Evolutionary conservation across 2,113 vertebrate species (phyloP), one percentile per base, ranked within the genome.

Genomic region (Pseudonaja textilis): DNA sequence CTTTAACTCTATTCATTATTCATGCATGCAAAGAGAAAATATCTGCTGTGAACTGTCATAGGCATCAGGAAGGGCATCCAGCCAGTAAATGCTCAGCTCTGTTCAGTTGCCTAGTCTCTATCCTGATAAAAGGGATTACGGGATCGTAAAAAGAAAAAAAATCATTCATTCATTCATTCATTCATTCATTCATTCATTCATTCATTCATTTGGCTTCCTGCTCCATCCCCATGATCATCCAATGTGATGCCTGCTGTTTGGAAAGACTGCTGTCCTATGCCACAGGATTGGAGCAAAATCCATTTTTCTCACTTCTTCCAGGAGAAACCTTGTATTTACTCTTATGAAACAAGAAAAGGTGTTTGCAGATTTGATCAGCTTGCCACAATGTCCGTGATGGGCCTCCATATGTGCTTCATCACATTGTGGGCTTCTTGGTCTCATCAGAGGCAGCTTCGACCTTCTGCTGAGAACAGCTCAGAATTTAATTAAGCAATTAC

Each of bases 381-480:
- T 34, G 42, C 91, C 87, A 87, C 57, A 74, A 95, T 93, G 61
- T 94, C 92, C 34, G 18, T 55, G 85, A 81, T 88, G 94, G 85
- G 91, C 92, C 95, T 95, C 94, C 90, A 94, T 94, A 92, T 94
- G 92, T 74, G 96, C 56, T 92, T 52, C 87, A 90, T 54, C 88
- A 56, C 93, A 90, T 91, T 56, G 59, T 90, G 91, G 90, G 92
- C 93, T 95, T 96, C 89, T 95, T 96, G 96, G 91, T 94, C 94
- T 94, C 96, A 97, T 96, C 96, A 95, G 90, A 14, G 93, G 93
- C 81, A 92, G 85, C 95, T 94, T 93, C 93, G 94, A 97, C 91
- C 93, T 88, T 92, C 91, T n/a, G 64, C 90, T 92, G 88, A 96
- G 86, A 90, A 69, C 97, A 94, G 92, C 94, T 95, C 64, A 0